These are phyloP conservation scores for Ophiodon elongatus DNA, from an alignment of 2,113 vertebrate genomes.

Conservation along the genomic window DNA sequence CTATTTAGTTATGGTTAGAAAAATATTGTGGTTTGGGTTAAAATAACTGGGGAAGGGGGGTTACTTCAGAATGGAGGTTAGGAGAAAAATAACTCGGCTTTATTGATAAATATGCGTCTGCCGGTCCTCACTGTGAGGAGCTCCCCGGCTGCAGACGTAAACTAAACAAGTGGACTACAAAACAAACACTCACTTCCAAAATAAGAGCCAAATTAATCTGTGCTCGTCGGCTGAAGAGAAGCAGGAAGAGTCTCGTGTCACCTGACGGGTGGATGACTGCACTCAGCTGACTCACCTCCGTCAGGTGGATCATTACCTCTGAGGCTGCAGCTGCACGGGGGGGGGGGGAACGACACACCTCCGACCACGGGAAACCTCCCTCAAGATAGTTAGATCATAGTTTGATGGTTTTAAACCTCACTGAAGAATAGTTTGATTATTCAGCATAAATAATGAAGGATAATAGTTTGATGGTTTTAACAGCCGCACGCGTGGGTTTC, in stretches of 20 bases:
- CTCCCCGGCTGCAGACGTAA: not conserved
- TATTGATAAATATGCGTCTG: no score
- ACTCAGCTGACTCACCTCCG: not conserved
- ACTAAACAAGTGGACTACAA: not conserved
- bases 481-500: no score
- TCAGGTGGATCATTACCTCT: slow-evolving; percentile 30
- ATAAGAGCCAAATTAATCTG: no score
- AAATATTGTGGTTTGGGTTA: no score
- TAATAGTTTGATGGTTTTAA: not conserved
- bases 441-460: no score
- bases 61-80: no score
- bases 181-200: not conserved
- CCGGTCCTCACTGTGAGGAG: not conserved
- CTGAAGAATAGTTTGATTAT: no score
- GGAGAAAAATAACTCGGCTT: no score
- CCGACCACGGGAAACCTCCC: not conserved
- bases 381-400: not conserved
- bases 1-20: no score
- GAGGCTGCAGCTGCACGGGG: not conserved
- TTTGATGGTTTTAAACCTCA: not conserved
- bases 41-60: no score
- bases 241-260: slow-evolving; percentile 26
- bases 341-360: no score
- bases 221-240: no score
- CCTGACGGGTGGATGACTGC: slow-evolving; percentile 29